phyloP scores from a whole-genome alignment of 2,113 vertebrate genomes.

The Sorex fumeus region DNA sequence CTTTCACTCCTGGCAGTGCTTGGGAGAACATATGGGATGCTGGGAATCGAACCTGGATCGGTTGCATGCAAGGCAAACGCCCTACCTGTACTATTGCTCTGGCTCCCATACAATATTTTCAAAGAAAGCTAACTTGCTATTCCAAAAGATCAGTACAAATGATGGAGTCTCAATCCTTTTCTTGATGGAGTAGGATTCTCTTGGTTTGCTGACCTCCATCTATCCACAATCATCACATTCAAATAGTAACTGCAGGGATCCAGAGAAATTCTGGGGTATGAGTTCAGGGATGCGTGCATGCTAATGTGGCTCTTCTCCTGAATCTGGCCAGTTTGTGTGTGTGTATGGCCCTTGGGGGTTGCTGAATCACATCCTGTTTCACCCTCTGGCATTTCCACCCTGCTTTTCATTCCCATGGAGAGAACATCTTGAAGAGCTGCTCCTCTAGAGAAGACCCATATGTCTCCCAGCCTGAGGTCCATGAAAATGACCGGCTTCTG shows the following conservation, averaged over 20 bases:
- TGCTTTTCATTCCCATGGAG: not conserved
- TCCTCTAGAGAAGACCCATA: not conserved
- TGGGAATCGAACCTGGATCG: no score
- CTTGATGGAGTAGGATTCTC: not conserved
- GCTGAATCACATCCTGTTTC: not conserved
- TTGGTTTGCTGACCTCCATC: not conserved
- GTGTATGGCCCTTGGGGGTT: not conserved
- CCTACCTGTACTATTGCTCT: no score
- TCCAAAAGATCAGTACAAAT: not conserved
- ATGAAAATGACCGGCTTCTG: not conserved
- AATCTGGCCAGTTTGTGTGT: not conserved
- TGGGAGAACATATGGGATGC: no score
- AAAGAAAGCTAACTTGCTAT: conserved; percentile 2
- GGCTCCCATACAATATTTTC: not conserved
- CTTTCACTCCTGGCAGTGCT: no score
- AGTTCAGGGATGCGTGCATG: not conserved
- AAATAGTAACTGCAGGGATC: not conserved
- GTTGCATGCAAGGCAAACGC: no score
- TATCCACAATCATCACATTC: not conserved
- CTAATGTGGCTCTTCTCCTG: not conserved
- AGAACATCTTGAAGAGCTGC: not conserved
- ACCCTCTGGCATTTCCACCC: not conserved
- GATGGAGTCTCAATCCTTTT: not conserved
- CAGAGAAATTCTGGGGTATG: conserved; percentile 4
- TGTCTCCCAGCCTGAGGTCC: not conserved